A percentile compares a stretch with the other conserved stretches of the same genome.
phyloP scores from a whole-genome alignment of 2,113 vertebrate species.

The Rutilus rutilus region DNA sequence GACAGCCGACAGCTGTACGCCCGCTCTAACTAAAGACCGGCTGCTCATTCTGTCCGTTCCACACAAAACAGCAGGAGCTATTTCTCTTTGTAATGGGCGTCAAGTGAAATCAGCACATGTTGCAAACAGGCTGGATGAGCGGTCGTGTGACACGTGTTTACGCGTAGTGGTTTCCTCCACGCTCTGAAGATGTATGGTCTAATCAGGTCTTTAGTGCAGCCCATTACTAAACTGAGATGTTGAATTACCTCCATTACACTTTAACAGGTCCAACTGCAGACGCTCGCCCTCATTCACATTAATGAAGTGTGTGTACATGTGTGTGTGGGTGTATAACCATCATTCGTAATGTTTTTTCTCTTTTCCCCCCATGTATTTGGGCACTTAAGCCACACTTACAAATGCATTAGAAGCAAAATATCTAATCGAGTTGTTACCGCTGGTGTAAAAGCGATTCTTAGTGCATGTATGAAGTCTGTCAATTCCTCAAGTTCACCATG shows the following conservation, averaged over 20 bases:
- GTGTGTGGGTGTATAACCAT: not conserved
- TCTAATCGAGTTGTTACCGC: not conserved
- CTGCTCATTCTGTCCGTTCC: constrained; percentile 37
- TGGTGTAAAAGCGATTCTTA: not conserved
- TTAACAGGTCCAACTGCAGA: constrained; percentile 17
- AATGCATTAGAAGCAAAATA: constrained; percentile 12
- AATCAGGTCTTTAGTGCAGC: constrained; percentile 44
- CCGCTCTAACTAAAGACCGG: constrained; percentile 19
- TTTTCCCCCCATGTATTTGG: not conserved
- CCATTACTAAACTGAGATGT: constrained; percentile 41
- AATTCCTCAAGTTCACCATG: not conserved
- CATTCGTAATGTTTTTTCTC: not conserved
- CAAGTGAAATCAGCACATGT: constrained; percentile 11
- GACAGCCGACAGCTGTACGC: constrained; percentile 30
- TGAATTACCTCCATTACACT: constrained; percentile 37
- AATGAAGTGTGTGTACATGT: not conserved
- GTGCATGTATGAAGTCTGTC: not conserved
- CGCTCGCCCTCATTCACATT: constrained; percentile 10
- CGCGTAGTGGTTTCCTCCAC: not conserved
- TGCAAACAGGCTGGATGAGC: constrained; percentile 14
- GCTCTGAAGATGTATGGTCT: constrained; percentile 45
- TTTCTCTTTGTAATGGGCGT: constrained; percentile 43
- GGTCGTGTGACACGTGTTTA: constrained; percentile 15
- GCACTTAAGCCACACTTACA: constrained; percentile 22
- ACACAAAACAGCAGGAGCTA: constrained; percentile 24